These are phyloP conservation scores for Maconellicoccus hirsutus DNA, from an alignment of 1,140 invertebrate species.

Conservation along the genomic window DNA sequence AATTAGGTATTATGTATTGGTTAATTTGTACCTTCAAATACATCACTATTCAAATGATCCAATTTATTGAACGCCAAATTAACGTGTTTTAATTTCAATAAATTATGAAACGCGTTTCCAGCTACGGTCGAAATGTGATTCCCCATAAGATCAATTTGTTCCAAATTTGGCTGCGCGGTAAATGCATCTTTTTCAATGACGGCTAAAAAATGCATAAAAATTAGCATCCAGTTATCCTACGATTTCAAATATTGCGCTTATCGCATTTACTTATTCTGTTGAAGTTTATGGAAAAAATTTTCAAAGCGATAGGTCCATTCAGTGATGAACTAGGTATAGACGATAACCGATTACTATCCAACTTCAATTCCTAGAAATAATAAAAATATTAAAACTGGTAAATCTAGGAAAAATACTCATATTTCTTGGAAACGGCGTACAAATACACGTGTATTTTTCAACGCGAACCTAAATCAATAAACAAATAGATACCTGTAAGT, in stretches of 20 bases:
- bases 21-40: constrained; percentile 49
- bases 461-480: neutral
- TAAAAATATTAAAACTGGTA: too few relatives aligned
- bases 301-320: constrained; percentile 59
- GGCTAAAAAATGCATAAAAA: too few relatives aligned
- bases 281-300: constrained; percentile 54
- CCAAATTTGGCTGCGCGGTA: constrained; percentile 46
- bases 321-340: constrained; percentile 61
- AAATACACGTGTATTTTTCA: too few relatives aligned
- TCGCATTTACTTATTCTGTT: constrained; percentile 64
- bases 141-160: constrained; percentile 58
- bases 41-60: constrained; percentile 63
- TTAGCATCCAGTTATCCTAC: too few relatives aligned
- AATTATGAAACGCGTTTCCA: constrained; percentile 53
- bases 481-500: constrained; percentile 48
- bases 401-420: too few relatives aligned
- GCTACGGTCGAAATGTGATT: constrained; percentile 64
- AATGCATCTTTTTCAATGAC: constrained; percentile 52
- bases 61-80: constrained; percentile 63
- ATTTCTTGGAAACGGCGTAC: too few relatives aligned
- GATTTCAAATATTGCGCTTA: too few relatives aligned
- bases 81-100: constrained; percentile 52
- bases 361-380: constrained; percentile 54
- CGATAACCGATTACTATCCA: constrained; percentile 65
- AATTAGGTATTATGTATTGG: too few relatives aligned